Base-by-base conservation (phyloP, 2,888 invertebrate species). In the Amiota minor region DNA sequence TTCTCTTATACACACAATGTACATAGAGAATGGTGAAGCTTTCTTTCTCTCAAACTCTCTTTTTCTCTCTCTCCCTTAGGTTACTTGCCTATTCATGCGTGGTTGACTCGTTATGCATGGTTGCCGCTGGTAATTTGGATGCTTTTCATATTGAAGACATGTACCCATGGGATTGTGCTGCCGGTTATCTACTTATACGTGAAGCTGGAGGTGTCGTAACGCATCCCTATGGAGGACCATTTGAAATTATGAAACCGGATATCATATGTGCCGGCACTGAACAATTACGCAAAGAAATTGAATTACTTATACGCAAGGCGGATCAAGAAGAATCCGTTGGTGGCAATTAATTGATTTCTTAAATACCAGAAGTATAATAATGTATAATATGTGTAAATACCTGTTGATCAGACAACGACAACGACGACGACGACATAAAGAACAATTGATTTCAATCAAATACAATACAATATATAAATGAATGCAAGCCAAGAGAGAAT, bases 161-260 rank as follows among this genome's bases (percentile, higher is more conserved):
- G 79, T 93, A 94, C 81, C 92, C 93, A 50, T 96, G 96, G 96
- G 96, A 96, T 87, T 92, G 94, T 64, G 93, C 94, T 18, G 96
- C 95, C 8, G 95, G 94, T 14, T 92, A 91, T 71, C 87, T 96
- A 62, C 93, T 96, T 56, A 91, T 95, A 23, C 89, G 90, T 72
- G 96, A 96, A 91, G 95, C 96, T 67, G 96, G 96, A 16, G 96
- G 95, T 23, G 89, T 91, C 70, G 91, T 95, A 10, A 90, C 92
- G 47, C 93, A 94, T 88, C 92, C 93, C 4, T 91, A 91, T 86
- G 94, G 92, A 1, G 89, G 88, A 10, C 87, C 91, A 77, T 92
- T 91, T 76, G 88, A 92, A 77, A 80, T 93, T n/a, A 92, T 92
- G 92, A 90, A 91, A 76, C 91, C 92, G 0, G 91, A 91, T 79